Percentiles rank a stretch among this genome's conserved stretches.
phyloP scores from a whole-genome alignment of 2,113 vertebrate genomes.

The Plestiodon gilberti region DNA sequence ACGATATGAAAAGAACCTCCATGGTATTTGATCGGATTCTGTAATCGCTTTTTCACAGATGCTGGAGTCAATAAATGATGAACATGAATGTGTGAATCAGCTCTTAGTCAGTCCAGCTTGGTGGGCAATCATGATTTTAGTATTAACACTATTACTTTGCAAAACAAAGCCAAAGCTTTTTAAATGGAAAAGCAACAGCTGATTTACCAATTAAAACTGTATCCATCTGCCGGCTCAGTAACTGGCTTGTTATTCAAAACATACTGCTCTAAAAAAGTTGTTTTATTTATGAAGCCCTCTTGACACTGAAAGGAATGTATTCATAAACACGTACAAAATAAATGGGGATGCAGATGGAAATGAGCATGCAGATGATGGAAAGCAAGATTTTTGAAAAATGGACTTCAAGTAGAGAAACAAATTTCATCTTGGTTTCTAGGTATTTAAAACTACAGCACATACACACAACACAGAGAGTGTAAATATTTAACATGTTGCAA shows the following conservation, averaged over 20 bases:
- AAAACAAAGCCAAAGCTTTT: conserved; percentile 70
- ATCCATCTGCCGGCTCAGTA: conserved; percentile 75
- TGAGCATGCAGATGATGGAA: conserved; percentile 50
- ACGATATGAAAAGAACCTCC: background rate
- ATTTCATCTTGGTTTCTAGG: conserved; percentile 55
- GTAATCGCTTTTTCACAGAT: background rate
- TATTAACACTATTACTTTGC: conserved; percentile 68
- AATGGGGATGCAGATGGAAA: conserved; percentile 70
- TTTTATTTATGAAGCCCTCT: conserved; percentile 80
- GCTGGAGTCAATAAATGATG: background rate
- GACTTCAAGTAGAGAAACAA: conserved; percentile 47
- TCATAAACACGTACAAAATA: conserved; percentile 70
- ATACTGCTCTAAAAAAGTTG: conserved; percentile 73
- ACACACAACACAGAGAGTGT: conserved; percentile 56
- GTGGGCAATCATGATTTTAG: conserved; percentile 61
- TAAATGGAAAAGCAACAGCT: conserved; percentile 67
- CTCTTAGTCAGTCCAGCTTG: conserved; percentile 43
- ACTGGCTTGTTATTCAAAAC: conserved; percentile 73
- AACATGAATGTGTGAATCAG: conserved; percentile 6
- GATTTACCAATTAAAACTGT: conserved; percentile 80
- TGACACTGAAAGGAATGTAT: conserved; percentile 71
- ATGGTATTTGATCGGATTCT: background rate
- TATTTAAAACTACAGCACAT: conserved; percentile 55
- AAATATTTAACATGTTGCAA: conserved; percentile 41
- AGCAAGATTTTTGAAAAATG: conserved; percentile 53